Conservation (phyloP, 2,888 invertebrate species). For the Lepetodrilus schrolli region DNA sequence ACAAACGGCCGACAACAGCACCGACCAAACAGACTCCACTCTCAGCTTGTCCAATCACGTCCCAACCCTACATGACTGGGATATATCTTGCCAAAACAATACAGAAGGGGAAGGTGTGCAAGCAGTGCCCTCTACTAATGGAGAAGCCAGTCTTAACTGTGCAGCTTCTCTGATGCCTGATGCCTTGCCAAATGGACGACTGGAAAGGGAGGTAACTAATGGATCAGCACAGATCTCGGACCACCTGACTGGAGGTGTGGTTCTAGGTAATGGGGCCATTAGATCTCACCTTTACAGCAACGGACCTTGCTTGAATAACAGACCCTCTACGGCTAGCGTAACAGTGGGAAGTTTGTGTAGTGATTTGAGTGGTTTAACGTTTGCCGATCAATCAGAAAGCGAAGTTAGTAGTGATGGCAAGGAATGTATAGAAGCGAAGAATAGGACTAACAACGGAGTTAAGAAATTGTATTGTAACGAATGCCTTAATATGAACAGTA, state of each 20-base stretch:
- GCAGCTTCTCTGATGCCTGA: background rate
- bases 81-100: too few species aligned
- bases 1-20: background rate
- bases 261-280: background rate
- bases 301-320: too few species aligned
- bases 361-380: constrained; percentile 17
- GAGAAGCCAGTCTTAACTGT: background rate
- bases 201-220: background rate
- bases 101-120: background rate
- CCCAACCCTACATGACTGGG: too few species aligned
- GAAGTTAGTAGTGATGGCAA: background rate
- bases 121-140: background rate
- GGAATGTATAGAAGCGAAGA: background rate
- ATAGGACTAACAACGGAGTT: too few species aligned
- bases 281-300: background rate
- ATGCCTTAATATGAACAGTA: background rate
- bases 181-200: background rate
- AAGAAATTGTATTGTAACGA: too few species aligned
- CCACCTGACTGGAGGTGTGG: background rate
- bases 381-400: constrained; percentile 10
- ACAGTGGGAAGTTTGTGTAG: background rate
- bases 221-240: background rate
- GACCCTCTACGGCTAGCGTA: too few species aligned
- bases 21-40: too few species aligned
- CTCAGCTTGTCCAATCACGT: too few species aligned